A percentile compares a stretch with the other conserved stretches of the same genome.
Conservation (phyloP, 1,140 invertebrate genomes). For the Mesaphorura yosii region DNA sequence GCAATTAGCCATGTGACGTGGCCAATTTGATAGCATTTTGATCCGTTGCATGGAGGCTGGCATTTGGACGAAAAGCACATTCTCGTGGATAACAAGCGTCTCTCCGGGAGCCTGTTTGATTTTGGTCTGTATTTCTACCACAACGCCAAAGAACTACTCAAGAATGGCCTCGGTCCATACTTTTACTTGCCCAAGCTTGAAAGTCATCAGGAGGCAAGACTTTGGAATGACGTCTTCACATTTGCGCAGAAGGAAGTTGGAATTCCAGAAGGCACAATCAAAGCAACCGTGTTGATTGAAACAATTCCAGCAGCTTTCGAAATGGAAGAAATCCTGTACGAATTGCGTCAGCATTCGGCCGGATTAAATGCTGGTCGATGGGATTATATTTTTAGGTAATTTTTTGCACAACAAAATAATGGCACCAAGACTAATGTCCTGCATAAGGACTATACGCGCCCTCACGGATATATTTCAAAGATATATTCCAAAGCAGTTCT, state of each 20-base stretch:
- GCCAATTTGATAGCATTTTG: no score
- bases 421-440: no score
- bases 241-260: constrained; percentile 49
- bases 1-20: no score
- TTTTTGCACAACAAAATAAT: no score
- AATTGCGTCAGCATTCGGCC: constrained; percentile 51
- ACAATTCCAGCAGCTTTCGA: constrained; percentile 57
- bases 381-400: constrained; percentile 53
- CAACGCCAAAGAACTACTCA: constrained; percentile 44
- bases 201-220: constrained; percentile 43
- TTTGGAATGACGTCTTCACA: constrained; percentile 58
- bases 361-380: constrained; percentile 63
- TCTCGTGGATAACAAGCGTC: constrained; percentile 35
- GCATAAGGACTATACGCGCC: no score
- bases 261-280: constrained; percentile 46
- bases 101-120: constrained; percentile 46
- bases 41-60: constrained; percentile 38
- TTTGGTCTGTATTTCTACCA: constrained; percentile 57
- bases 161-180: constrained; percentile 47
- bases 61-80: constrained; percentile 41
- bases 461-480: no score
- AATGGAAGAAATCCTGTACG: constrained; percentile 57
- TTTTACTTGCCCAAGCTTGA: constrained; percentile 60
- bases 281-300: constrained; percentile 59
- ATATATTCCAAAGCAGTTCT: no score